Conservation (phyloP, 2,888 invertebrate genomes). For the Chymomyza fuscimana region DNA sequence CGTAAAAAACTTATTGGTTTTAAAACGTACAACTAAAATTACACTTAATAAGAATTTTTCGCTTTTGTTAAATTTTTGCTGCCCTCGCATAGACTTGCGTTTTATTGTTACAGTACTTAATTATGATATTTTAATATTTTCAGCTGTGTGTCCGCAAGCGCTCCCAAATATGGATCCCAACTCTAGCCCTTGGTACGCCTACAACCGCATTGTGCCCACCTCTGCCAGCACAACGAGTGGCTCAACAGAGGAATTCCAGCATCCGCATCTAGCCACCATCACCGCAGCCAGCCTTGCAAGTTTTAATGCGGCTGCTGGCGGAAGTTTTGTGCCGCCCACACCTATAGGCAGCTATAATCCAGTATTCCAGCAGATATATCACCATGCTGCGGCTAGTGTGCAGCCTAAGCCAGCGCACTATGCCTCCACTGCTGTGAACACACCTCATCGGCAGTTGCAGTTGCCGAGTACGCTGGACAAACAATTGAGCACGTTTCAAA, state of each 20-base stretch:
- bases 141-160: slow-evolving; percentile 31
- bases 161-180: slow-evolving; percentile 86
- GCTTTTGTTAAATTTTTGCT: slow-evolving; percentile 3
- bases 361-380: slow-evolving; percentile 90
- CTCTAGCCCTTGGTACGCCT: slow-evolving; percentile 93
- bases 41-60: too few species aligned
- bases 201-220: slow-evolving; percentile 88
- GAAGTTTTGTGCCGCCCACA: slow-evolving; percentile 85
- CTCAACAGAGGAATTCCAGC: slow-evolving; percentile 85
- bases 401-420: slow-evolving; percentile 87
- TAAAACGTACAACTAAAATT: too few species aligned
- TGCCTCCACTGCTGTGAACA: slow-evolving; percentile 82
- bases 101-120: not conserved
- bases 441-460: slow-evolving; percentile 86
- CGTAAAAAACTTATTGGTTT: not conserved
- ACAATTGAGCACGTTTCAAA: slow-evolving; percentile 76
- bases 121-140: not conserved
- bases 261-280: slow-evolving; percentile 84
- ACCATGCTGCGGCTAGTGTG: slow-evolving; percentile 83
- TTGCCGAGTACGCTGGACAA: slow-evolving; percentile 81
- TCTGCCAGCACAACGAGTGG: slow-evolving; percentile 83
- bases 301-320: slow-evolving; percentile 80
- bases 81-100: not conserved
- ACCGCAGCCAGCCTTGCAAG: slow-evolving; percentile 82
- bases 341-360: slow-evolving; percentile 88